Evolutionary conservation across 2,888 invertebrate species (phyloP).

Genomic region (Aspidiotus destructor): DNA sequence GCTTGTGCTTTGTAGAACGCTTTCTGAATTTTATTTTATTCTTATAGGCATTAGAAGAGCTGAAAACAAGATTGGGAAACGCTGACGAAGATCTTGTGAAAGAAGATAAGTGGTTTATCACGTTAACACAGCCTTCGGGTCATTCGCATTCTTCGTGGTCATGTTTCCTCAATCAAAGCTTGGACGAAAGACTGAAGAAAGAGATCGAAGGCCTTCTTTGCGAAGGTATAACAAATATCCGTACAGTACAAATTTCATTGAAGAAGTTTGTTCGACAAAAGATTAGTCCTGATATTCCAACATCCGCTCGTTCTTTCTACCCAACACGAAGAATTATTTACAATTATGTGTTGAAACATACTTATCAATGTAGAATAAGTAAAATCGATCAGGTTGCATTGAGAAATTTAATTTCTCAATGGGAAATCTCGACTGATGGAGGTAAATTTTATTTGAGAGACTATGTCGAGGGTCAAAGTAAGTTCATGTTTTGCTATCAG

Average conservation of each 20-base stretch:
- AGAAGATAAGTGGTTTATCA: background rate
- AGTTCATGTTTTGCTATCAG: background rate
- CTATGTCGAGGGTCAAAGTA: no score
- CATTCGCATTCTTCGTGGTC: background rate
- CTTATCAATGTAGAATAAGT: background rate
- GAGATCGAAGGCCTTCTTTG: background rate
- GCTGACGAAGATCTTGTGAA: background rate
- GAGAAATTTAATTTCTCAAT: background rate
- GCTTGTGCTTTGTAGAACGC: no score
- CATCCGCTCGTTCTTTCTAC: background rate
- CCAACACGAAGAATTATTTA: background rate
- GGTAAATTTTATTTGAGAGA: no score
- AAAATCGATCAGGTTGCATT: background rate
- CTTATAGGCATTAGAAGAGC: background rate
- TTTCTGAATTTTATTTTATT: background rate
- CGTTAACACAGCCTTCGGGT: background rate
- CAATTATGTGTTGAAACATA: background rate
- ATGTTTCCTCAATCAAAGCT: background rate
- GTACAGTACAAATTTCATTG: background rate
- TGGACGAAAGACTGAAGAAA: background rate
- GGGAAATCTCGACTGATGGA: no score
- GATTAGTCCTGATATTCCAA: background rate
- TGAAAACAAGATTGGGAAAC: background rate
- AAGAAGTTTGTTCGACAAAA: background rate
- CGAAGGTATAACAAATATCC: background rate